Base-by-base conservation (phyloP, 2,113 vertebrate genomes). In the Salminus brasiliensis region DNA sequence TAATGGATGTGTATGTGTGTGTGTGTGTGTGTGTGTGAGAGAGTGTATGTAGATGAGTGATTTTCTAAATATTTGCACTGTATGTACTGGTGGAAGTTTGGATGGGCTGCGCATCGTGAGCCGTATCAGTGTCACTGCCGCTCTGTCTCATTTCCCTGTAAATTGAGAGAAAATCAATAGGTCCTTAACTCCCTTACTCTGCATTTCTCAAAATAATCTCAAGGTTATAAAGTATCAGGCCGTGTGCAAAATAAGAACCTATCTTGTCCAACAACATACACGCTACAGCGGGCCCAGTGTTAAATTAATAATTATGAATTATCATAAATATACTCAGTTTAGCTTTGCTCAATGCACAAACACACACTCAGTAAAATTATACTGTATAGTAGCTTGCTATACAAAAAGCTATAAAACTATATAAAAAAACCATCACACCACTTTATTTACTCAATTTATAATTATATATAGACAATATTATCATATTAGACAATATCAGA, bases 191-290 rank as follows among this genome's bases (percentile, higher is more conserved):
- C 43, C 32, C 66, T 74, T 76, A 72, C 81, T 83, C 66, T 39
- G 81, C 81, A 71, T 72, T 76, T 83, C 77, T 72, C 30, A 72
- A 66, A 83, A 83, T 83, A 83, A 80, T 83, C 72, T 55, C 71
- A 83, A 79, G 76, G 81, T 82, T 78, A 78, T 74, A 72, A 36
- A 74, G 72, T 59, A 47, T 70, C 68, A 63, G 60, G 47, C 45
- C 68, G 65, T 29, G 76, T 18, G 10, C 76, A 60, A 36, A 72
- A 79, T 72, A 57, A 52, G 43, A 79, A 72, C 52, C 74, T 23
- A 21, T 52, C 49, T 60, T 16, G 39, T 29, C 7, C 68, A 62
- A 36, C 1, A 21, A 10, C n/a, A 55, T 39, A 62, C 16, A 49
- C 27, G 7, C 10, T 39, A 27, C 36, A 72, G 36, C 18, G 3